These are phyloP conservation scores for Listronotus oregonensis DNA, from an alignment of 1,140 invertebrate genomes.

Conservation along the genomic window DNA sequence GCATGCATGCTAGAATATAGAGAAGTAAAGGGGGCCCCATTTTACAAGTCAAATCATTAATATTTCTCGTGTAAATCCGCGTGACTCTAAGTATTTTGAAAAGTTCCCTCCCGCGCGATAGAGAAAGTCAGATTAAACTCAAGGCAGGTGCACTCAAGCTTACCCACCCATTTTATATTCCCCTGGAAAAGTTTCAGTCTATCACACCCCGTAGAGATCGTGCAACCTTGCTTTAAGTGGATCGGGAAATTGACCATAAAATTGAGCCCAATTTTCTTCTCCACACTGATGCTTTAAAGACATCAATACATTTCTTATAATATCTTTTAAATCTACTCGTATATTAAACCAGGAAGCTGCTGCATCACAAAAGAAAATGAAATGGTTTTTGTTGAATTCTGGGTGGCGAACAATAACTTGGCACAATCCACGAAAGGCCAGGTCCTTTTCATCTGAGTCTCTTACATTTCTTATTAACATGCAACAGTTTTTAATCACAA, in stretches of 20 bases:
- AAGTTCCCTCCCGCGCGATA: conserved; percentile 44
- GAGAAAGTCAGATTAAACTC: conserved; percentile 35
- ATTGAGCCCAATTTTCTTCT: conserved; percentile 49
- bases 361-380: conserved; percentile 55
- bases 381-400: conserved; percentile 48
- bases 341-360: conserved; percentile 52
- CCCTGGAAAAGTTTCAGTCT: conserved; percentile 32
- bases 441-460: conserved; percentile 99
- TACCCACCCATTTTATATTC: conserved; percentile 45
- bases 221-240: conserved; percentile 47
- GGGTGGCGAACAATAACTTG: conserved; percentile 59
- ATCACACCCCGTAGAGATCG: conserved; percentile 52
- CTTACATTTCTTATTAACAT: conserved; percentile 94
- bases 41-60: conserved; percentile 1
- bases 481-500: conserved; percentile 99
- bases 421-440: conserved; percentile 97
- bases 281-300: conserved; percentile 48
- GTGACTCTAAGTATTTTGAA: conserved; percentile 32
- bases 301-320: conserved; percentile 48
- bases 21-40: conserved; percentile 13
- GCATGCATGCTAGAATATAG: conserved; percentile 4
- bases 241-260: conserved; percentile 51
- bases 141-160: conserved; percentile 53
- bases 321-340: conserved; percentile 49
- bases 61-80: conserved; percentile 22